Percentiles rank a stretch among this genome's conserved stretches.
Evolutionary conservation across 2,888 invertebrate species (phyloP).

Genomic region (Drosophila algonquin): DNA sequence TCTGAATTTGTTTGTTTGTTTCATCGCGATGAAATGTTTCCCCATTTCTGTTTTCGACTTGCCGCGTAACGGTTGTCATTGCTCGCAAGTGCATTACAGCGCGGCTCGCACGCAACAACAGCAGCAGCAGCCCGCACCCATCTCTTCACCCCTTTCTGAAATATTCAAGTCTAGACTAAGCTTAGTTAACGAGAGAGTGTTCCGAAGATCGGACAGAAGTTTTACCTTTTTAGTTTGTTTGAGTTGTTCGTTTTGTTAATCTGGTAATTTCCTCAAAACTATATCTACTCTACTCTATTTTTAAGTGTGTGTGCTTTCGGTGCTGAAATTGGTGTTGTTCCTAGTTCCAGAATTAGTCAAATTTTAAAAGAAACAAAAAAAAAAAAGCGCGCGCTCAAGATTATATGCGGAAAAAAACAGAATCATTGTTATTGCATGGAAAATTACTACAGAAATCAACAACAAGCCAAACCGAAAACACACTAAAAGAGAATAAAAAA

Average conservation of each 20-base stretch:
- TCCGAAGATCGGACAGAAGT: slow-evolving; percentile 42
- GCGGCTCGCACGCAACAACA: slow-evolving; percentile 41
- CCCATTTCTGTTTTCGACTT: slow-evolving; percentile 33
- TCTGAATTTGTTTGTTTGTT: no score
- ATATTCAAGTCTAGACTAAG: background rate
- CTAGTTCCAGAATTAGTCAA: background rate
- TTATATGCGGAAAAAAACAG: slow-evolving; percentile 50
- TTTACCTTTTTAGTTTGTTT: slow-evolving; percentile 35
- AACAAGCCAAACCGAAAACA: slow-evolving; percentile 33
- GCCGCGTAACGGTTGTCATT: slow-evolving; percentile 61
- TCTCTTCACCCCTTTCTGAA: slow-evolving; percentile 1
- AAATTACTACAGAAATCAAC: slow-evolving; percentile 70
- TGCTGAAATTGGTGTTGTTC: background rate
- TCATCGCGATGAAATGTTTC: no score
- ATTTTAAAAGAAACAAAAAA: slow-evolving; percentile 21
- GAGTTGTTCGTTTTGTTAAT: slow-evolving; percentile 36
- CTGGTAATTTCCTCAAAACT: background rate
- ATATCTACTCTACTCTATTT: background rate
- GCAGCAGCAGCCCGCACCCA: slow-evolving; percentile 12
- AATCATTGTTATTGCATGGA: slow-evolving; percentile 74
- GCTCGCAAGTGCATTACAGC: slow-evolving; percentile 56
- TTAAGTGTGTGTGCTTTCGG: background rate
- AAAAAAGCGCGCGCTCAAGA: slow-evolving; percentile 22
- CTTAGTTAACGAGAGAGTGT: slow-evolving; percentile 1
- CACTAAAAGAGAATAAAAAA: slow-evolving; percentile 14